Evolutionary conservation across 2,113 vertebrate species (phyloP).

Genomic region (Myocastor coypus): DNA sequence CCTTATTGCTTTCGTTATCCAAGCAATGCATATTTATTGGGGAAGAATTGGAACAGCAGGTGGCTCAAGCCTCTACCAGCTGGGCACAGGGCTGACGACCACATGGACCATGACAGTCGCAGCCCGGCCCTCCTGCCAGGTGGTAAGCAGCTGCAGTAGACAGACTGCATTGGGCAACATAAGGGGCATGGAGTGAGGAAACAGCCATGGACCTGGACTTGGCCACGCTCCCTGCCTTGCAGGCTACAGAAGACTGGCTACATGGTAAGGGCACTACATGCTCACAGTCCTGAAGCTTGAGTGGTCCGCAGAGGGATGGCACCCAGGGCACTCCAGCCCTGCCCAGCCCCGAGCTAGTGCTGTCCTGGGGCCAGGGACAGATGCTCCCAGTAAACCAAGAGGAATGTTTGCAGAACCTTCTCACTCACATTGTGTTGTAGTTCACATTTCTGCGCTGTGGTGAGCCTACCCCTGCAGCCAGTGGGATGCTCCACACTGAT

Average conservation of each 20-base stretch:
- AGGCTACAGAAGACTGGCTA: neutral
- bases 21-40: slow-evolving; percentile 61
- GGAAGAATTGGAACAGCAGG: slow-evolving; percentile 63
- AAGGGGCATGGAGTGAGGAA: neutral
- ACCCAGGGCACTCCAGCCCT: neutral
- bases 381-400: neutral
- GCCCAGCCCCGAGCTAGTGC: too few relatives aligned
- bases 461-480: neutral
- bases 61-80: slow-evolving; percentile 68
- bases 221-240: neutral
- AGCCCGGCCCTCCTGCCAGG: slow-evolving; percentile 47
- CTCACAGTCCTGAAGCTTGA: neutral
- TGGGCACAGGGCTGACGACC: slow-evolving; percentile 35
- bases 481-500: neutral
- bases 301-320: neutral
- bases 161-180: neutral
- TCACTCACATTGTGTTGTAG: neutral
- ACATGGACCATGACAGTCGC: neutral
- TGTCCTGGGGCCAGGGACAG: neutral
- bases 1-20: slow-evolving; percentile 63
- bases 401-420: neutral
- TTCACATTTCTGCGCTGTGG: neutral
- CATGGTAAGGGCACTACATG: neutral
- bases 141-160: neutral
- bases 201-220: neutral